Conservation (phyloP, 2,797 vertebrate genomes). For the Eidolon dupreanum region DNA sequence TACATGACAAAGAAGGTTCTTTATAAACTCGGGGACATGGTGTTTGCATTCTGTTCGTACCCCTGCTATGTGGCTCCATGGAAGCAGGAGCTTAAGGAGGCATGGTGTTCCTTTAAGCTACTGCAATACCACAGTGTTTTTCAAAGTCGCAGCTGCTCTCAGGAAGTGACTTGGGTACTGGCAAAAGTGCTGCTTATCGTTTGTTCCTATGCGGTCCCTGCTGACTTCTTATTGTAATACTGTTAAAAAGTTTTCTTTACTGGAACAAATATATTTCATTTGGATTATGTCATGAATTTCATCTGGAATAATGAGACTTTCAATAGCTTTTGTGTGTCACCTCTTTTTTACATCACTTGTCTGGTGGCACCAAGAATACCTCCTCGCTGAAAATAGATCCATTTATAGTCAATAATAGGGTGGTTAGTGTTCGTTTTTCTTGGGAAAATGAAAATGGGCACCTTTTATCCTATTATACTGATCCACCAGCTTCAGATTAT, state of each 20-base stretch:
- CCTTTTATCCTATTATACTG: slow-evolving; percentile 78
- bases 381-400: slow-evolving; percentile 73
- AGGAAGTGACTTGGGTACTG: background rate
- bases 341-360: slow-evolving; percentile 70
- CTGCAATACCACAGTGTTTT: background rate
- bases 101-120: background rate
- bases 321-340: slow-evolving; percentile 48
- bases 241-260: slow-evolving; percentile 65
- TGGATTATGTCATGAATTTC: slow-evolving; percentile 73
- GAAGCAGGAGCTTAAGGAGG: background rate
- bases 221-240: slow-evolving; percentile 32
- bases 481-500: slow-evolving; percentile 74
- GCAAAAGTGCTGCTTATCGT: background rate
- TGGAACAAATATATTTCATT: slow-evolving; percentile 68
- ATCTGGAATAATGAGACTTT: slow-evolving; percentile 58
- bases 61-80: background rate
- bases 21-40: background rate
- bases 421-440: slow-evolving; percentile 68
- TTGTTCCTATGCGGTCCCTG: background rate
- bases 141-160: background rate
- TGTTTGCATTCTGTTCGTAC: background rate
- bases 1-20: background rate
- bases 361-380: slow-evolving; percentile 55
- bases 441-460: slow-evolving; percentile 70
- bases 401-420: slow-evolving; percentile 72